Conservation (phyloP, 2,113 vertebrate genomes). For the Sprattus sprattus region DNA sequence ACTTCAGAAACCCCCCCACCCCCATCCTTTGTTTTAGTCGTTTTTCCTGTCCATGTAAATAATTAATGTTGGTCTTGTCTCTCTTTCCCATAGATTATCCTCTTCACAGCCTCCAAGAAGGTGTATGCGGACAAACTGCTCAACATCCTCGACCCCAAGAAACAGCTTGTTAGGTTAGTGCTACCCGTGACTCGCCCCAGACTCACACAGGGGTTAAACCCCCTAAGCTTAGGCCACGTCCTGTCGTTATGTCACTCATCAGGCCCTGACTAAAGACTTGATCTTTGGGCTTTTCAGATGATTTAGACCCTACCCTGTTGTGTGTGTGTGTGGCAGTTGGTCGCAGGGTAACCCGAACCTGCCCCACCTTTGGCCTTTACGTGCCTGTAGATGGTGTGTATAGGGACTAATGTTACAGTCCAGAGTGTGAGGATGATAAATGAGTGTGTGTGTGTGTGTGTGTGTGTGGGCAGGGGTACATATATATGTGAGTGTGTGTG, state of each 20-base stretch:
- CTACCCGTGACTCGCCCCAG: too few relatives aligned
- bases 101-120: slow-evolving; percentile 99
- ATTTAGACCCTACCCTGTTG: neutral
- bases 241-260: neutral
- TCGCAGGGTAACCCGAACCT: neutral
- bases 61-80: neutral
- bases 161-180: slow-evolving; percentile 93
- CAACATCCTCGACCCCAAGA: slow-evolving; percentile 98
- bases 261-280: neutral
- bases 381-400: neutral
- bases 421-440: neutral
- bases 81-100: slow-evolving; percentile 82
- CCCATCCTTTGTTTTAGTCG: slow-evolving; percentile 5
- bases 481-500: slow-evolving; percentile 1
- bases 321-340: neutral
- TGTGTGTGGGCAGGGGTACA: neutral
- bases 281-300: neutral
- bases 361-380: slow-evolving; percentile 2
- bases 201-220: neutral
- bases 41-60: neutral
- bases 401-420: neutral
- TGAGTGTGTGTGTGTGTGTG: neutral
- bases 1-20: neutral
- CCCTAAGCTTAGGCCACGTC: neutral
- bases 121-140: slow-evolving; percentile 98